Evolutionary conservation across 1,140 invertebrate genomes (phyloP), one percentile per base, ranked within the genome.

Genomic region (Meloidogyne chitwoodi): DNA sequence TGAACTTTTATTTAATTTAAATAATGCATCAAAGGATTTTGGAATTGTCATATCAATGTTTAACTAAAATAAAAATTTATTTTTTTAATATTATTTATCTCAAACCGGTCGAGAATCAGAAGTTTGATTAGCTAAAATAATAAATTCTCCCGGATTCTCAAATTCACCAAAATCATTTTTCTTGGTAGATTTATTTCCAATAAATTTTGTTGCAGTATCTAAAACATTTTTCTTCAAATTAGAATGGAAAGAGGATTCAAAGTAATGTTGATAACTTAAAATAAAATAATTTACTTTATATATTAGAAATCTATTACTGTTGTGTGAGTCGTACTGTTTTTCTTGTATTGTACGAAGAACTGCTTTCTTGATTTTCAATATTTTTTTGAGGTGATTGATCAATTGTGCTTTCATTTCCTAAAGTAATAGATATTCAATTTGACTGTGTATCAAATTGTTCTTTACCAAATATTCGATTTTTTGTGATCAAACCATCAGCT

Each of bases 211-310:
- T 63, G 38, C 12, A 12, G 38, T 64, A 12, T 73, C 34, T 29
- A 38, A 73, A 16, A 73, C 12, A 22, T 34, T 63, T 16, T 73
- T 34, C n/a, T 26, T 63, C n/a, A 77, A 48, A 66, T 75, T 68
- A 19, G 22, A 70, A 62, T 77, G 76, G 26, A 77, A 77, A n/a
- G 38, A 27, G 14, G 64, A 68, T 63, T 77, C 44, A 12, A 77
- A 77, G 24, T 65, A 77, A 16, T 77, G 73, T n/a, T 62, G 76
- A 75, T 75, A 77, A 34, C 76, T 77, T 27, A 44, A 77, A 66
- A n/a, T 22, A 72, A 70, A 31, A 1, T 24, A 31, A 67, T 5
- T 65, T n/a, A 65, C 19, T 38, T 65, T 19, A 67, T 22, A 24
- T n/a, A n/a, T n/a, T n/a, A 22, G n/a, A 5, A 24, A 67, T 67